Conservation (phyloP, 1,140 invertebrate genomes). For the Probaryconus sp. region DNA sequence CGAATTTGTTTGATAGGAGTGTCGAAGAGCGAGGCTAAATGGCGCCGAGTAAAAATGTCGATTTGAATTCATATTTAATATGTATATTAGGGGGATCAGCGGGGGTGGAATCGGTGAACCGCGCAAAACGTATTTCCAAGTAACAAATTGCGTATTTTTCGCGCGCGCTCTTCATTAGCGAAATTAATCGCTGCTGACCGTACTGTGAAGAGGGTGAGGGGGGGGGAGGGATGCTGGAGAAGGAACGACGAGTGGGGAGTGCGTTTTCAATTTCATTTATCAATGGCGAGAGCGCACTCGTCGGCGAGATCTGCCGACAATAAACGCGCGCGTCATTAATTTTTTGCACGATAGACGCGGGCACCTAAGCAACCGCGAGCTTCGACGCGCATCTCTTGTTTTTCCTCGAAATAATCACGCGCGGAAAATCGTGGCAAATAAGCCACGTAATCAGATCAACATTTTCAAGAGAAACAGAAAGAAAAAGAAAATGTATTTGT, state of each 20-base stretch:
- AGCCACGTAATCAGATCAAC: too few species aligned
- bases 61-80: conserved; percentile 51
- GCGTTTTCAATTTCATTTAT: conserved; percentile 35
- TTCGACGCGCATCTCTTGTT: too few species aligned
- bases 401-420: too few species aligned
- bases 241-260: neutral
- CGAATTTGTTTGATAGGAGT: conserved; percentile 32
- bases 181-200: conserved; percentile 30
- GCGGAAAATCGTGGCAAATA: too few species aligned
- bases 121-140: too few species aligned
- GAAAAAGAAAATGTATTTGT: too few species aligned
- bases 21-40: conserved; percentile 21
- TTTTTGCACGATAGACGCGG: conserved; percentile 1
- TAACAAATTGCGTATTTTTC: conserved; percentile 38
- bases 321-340: neutral
- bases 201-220: too few species aligned
- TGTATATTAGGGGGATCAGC: conserved; percentile 40
- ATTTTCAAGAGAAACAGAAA: too few species aligned
- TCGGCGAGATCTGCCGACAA: neutral
- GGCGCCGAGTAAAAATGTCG: conserved; percentile 30
- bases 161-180: conserved; percentile 26
- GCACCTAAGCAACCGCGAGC: too few species aligned
- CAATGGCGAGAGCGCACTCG: neutral
- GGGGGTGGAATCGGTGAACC: conserved; percentile 24
- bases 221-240: too few species aligned